A percentile compares a stretch with the other conserved stretches of the same genome.
These are phyloP conservation scores for Schizopygopsis malacanthus DNA, from an alignment of 2,797 vertebrate genomes.

Conservation along the genomic window DNA sequence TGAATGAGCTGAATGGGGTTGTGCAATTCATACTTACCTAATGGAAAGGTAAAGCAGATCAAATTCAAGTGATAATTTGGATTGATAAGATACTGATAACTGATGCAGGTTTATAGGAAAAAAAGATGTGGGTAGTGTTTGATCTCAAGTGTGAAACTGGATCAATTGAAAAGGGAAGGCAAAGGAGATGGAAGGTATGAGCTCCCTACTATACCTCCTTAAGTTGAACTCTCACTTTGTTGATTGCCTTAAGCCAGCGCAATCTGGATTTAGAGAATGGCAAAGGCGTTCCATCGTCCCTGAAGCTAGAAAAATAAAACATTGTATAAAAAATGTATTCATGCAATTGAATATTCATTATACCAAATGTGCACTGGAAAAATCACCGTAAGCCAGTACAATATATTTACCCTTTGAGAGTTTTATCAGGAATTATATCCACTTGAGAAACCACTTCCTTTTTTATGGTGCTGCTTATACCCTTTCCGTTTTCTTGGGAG, in stretches of 20 bases:
- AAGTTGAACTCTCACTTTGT: constrained; percentile 91
- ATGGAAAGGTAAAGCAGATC: not conserved
- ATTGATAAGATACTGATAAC: constrained; percentile 9
- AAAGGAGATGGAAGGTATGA: constrained; percentile 43
- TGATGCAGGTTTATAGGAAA: constrained; percentile 17
- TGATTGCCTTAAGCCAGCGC: constrained; percentile 94
- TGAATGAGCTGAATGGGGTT: constrained; percentile 2
- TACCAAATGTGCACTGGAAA: not conserved
- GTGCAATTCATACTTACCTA: constrained; percentile 48
- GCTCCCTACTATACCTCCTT: constrained; percentile 87
- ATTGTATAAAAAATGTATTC: not conserved
- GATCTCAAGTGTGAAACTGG: not conserved
- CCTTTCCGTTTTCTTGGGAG: constrained; percentile 57
- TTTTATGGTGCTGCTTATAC: constrained; percentile 56
- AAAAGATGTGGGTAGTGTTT: constrained; percentile 1
- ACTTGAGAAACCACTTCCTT: constrained; percentile 55
- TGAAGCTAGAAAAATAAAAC: constrained; percentile 64
- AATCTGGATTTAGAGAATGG: constrained; percentile 87
- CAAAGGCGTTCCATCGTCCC: constrained; percentile 78
- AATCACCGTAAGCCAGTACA: not conserved
- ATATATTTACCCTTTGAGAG: constrained; percentile 69
- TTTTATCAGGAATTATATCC: constrained; percentile 69
- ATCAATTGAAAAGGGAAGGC: constrained; percentile 2
- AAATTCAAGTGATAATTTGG: not conserved
- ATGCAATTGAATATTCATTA: not conserved